Conservation (phyloP, 2,113 vertebrate species). For the Embiotoca jacksoni region DNA sequence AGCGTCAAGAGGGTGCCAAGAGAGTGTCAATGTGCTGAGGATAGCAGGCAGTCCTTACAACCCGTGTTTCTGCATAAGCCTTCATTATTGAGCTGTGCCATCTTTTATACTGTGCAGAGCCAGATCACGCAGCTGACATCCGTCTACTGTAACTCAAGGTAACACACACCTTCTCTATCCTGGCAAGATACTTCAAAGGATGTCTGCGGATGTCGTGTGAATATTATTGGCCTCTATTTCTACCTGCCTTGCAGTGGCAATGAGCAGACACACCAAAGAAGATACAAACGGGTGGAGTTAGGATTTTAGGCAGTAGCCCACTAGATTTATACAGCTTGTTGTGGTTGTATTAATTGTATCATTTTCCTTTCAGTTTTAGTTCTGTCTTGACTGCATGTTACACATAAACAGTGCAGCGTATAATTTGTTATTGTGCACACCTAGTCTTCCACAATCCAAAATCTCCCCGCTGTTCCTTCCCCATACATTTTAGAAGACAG, state of each 20-base stretch:
- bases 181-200: conserved; percentile 71
- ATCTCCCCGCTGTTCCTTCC: neutral
- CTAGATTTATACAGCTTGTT: neutral
- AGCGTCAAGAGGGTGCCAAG: conserved; percentile 52
- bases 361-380: neutral
- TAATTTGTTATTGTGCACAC: neutral
- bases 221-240: conserved; percentile 68
- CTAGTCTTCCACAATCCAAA: neutral
- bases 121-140: conserved; percentile 69
- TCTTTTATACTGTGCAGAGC: conserved; percentile 67
- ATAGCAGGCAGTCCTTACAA: conserved; percentile 48
- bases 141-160: conserved; percentile 76
- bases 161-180: conserved; percentile 57
- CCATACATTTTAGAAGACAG: neutral
- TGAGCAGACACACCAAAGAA: conserved; percentile 39
- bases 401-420: neutral
- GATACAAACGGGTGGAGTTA: conserved; percentile 38
- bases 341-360: neutral
- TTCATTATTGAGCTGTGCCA: conserved; percentile 76
- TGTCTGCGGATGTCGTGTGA: conserved; percentile 63
- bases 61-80: conserved; percentile 59
- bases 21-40: conserved; percentile 64
- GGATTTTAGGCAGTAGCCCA: conserved; percentile 26
- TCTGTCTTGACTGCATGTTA: neutral
- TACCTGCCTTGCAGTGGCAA: conserved; percentile 53